Percentiles rank a stretch among this genome's conserved stretches.
These are phyloP conservation scores for Luehdorfia chinensis DNA, from an alignment of 1,140 invertebrate species.

Conservation along the genomic window DNA sequence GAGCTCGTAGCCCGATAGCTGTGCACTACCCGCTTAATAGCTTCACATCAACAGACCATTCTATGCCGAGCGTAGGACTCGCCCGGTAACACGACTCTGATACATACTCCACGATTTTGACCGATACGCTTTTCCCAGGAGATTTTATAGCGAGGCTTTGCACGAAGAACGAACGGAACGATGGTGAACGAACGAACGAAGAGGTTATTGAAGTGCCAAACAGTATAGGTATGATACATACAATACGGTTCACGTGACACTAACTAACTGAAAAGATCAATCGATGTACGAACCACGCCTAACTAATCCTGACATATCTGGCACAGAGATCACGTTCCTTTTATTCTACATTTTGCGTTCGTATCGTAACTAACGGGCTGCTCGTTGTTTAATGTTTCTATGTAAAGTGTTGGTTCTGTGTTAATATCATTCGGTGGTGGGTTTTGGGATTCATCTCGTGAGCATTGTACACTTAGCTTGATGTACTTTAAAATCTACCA, in stretches of 20 bases:
- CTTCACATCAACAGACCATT: slow-evolving; percentile 32
- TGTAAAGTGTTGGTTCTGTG: not conserved
- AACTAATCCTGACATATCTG: slow-evolving; percentile 33
- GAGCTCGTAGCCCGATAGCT: slow-evolving; percentile 53
- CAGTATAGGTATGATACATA: slow-evolving; percentile 45
- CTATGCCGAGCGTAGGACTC: slow-evolving; percentile 20
- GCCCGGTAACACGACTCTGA: slow-evolving; percentile 18
- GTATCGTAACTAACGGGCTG: slow-evolving; percentile 17
- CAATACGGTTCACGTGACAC: slow-evolving; percentile 30
- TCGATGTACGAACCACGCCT: slow-evolving; percentile 25
- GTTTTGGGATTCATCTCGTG: not conserved
- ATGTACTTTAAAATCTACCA: no score
- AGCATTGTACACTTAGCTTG: no score
- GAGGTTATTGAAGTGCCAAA: slow-evolving; percentile 37
- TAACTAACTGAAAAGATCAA: slow-evolving; percentile 33
- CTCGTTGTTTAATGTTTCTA: slow-evolving; percentile 15
- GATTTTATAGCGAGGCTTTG: slow-evolving; percentile 60
- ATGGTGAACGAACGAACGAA: slow-evolving; percentile 28
- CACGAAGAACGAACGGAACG: slow-evolving; percentile 40
- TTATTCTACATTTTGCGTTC: slow-evolving; percentile 19
- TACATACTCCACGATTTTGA: slow-evolving; percentile 24
- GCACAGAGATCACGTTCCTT: slow-evolving; percentile 30
- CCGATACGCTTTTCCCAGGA: slow-evolving; percentile 55
- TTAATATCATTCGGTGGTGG: slow-evolving; percentile 19
- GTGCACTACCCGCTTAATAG: slow-evolving; percentile 54